Evolutionary conservation across 2,113 vertebrate species (phyloP).

Genomic region (Hirundichthys speculiger): DNA sequence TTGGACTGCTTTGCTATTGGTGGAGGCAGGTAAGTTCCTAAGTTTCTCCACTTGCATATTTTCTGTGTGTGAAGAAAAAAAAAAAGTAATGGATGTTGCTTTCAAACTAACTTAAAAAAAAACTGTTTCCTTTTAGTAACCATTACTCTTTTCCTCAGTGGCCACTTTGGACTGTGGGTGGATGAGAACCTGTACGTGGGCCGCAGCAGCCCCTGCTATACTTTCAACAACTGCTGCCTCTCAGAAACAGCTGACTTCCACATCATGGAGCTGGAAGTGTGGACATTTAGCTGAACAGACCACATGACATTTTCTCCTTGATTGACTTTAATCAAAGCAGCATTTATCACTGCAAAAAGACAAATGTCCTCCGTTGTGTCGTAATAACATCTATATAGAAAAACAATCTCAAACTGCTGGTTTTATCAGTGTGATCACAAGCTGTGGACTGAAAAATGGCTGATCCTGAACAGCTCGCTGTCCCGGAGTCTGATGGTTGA

Average conservation of each 20-base stretch:
- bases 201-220: conserved; percentile 82
- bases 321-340: background rate
- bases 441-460: conserved; percentile 1
- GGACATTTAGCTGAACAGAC: conserved; percentile 79
- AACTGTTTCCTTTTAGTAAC: background rate
- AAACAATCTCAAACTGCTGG: conserved; percentile 17
- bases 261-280: conserved; percentile 83
- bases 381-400: conserved; percentile 25
- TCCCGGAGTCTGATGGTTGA: conserved; percentile 17
- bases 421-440: conserved; percentile 9
- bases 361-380: conserved; percentile 20
- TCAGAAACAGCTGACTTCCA: conserved; percentile 81
- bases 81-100: background rate
- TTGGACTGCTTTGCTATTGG: conserved; percentile 83
- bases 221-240: conserved; percentile 84
- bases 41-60: too few species aligned
- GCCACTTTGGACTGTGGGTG: conserved; percentile 86
- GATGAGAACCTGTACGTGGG: conserved; percentile 82
- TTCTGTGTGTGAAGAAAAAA: background rate
- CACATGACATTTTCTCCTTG: background rate
- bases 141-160: conserved; percentile 58
- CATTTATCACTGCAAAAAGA: conserved; percentile 28
- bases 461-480: conserved; percentile 9
- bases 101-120: background rate
- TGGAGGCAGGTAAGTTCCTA: conserved; percentile 79